Base-by-base conservation (phyloP, 2,797 vertebrate genomes). In the Hydrophis major region DNA sequence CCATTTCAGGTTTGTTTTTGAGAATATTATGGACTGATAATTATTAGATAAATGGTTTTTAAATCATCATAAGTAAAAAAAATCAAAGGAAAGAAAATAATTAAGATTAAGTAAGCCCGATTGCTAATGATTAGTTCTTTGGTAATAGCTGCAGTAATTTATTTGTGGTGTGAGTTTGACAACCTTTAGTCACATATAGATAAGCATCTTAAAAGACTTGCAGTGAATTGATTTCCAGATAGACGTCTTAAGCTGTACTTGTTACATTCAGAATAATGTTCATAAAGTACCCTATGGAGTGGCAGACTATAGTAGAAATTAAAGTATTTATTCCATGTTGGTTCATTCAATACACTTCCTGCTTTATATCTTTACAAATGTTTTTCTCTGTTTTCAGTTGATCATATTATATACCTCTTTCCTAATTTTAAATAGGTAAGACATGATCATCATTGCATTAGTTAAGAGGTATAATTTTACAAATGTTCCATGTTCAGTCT, bases 401-500 rank as follows among this genome's bases (percentile, higher is more conserved):
- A 83, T 14, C 37, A 74, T 53, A 25, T 12, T 28, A 8, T 11
- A 18, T 14, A 47, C 47, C 59, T 22, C 28, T 20, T 47, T 47
- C 57, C 12, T 18, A 88, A 42, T 16, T 78, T 61, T 27, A n/a
- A 66, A 60, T 25, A 60, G 8, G 18, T 32, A 78, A 32, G 13
- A 60, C 55, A 87, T 13, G 6, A 11, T 13, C 27, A 50, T 87
- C 2, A 10, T 16, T 63, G 2, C 27, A 63, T 74, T 83, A 60
- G 78, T 88, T 83, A 88, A 88, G 16, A 95, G 90, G 14, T 69
- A n/a, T 6, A 50, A 1, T 78, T 83, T 89, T 94, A 61, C 91
- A 94, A 93, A 32, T 47, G 12, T 94, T 95, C 94, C 93, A 95
- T 91, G 95, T 83, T 94, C 96, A 99, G 98, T 96, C 97, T 99